These are phyloP conservation scores for Lathronympha strigana DNA, from an alignment of 2,888 invertebrate genomes.

Conservation along the genomic window DNA sequence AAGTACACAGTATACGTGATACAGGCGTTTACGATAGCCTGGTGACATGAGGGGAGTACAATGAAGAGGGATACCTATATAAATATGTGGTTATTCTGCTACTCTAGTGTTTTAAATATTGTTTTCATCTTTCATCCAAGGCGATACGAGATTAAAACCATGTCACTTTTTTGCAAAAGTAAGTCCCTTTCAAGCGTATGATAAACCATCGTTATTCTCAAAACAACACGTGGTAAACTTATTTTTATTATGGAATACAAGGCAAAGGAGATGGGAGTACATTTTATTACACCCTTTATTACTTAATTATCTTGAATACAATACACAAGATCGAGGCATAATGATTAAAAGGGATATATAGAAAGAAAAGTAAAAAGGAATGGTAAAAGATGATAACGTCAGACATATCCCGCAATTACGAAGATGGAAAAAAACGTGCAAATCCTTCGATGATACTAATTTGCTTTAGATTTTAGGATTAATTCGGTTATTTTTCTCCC, in stretches of 20 bases:
- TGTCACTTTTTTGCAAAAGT: conserved; percentile 6
- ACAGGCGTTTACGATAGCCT: conserved; percentile 33
- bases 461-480: conserved; percentile 4
- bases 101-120: conserved; percentile 5
- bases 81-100: conserved; percentile 10
- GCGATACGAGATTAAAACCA: background rate
- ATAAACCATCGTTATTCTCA: no score
- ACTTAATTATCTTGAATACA: background rate
- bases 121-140: background rate
- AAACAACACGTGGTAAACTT: no score
- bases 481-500: background rate
- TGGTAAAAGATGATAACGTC: background rate
- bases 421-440: background rate
- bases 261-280: no score
- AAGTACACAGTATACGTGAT: conserved; percentile 42
- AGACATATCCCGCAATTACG: background rate
- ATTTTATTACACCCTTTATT: no score
- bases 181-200: no score
- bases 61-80: background rate
- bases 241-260: no score
- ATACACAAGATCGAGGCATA: background rate
- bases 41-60: conserved; percentile 17
- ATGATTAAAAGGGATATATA: no score
- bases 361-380: no score
- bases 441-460: background rate